phyloP scores from a whole-genome alignment of 2,888 invertebrate genomes.

The Diaperis boleti region DNA sequence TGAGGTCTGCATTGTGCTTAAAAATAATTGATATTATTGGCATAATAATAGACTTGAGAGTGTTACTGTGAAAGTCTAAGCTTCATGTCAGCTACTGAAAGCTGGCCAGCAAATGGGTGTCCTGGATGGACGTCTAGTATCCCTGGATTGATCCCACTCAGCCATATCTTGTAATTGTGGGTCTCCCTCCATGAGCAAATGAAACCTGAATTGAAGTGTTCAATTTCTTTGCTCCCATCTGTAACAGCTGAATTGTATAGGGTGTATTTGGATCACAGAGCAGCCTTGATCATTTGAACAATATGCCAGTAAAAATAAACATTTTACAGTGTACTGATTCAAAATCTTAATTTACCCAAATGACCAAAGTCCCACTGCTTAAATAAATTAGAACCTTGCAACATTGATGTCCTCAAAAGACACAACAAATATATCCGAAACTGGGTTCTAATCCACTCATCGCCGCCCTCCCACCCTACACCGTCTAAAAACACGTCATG shows the following conservation, averaged over 20 bases:
- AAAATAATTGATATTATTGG: too few relatives aligned
- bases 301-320: too few relatives aligned
- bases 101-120: constrained; percentile 95
- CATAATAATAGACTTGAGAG: too few relatives aligned
- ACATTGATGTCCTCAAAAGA: constrained; percentile 81
- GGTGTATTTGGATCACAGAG: too few relatives aligned
- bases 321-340: too few relatives aligned
- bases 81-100: constrained; percentile 95
- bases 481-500: constrained; percentile 80
- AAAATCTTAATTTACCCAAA: too few relatives aligned
- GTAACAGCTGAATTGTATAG: too few relatives aligned
- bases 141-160: constrained; percentile 74
- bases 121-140: constrained; percentile 81
- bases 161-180: constrained; percentile 90
- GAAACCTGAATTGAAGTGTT: constrained; percentile 90
- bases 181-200: constrained; percentile 88
- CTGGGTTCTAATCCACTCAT: constrained; percentile 96
- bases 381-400: constrained; percentile 71
- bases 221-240: constrained; percentile 84
- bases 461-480: constrained; percentile 91
- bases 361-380: too few relatives aligned
- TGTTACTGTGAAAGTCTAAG: constrained; percentile 89
- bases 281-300: too few relatives aligned
- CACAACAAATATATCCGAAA: constrained; percentile 89
- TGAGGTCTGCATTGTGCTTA: constrained; percentile 93